Conservation (phyloP, 35 echinoderm and acorn worm genomes). For the Antedon bifida region DNA sequence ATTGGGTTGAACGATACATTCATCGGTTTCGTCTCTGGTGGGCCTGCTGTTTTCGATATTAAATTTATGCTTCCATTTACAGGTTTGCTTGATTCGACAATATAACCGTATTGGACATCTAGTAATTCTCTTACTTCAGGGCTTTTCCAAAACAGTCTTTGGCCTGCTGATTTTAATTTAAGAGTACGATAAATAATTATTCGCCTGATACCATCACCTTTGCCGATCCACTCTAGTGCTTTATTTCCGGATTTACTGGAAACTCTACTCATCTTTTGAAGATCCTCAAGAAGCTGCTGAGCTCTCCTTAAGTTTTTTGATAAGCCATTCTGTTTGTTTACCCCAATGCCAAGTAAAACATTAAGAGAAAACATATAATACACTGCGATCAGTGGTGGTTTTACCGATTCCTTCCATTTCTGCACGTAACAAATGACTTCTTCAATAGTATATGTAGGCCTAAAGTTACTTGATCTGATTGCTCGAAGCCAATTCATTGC, state of each 20-base stretch:
- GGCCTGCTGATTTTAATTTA: background rate
- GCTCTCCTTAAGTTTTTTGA: background rate
- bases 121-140: background rate
- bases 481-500: conserved; percentile 10
- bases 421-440: background rate
- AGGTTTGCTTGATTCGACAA: background rate
- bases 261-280: background rate
- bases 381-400: background rate
- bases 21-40: background rate
- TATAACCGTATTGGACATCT: background rate
- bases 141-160: background rate
- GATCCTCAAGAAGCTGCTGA: background rate
- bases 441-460: background rate
- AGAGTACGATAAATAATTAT: background rate
- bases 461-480: too few species aligned
- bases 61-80: background rate
- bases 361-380: conserved; percentile 14
- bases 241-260: background rate
- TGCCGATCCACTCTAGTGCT: conserved; percentile 2
- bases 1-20: background rate
- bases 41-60: background rate
- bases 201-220: background rate
- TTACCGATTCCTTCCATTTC: conserved; percentile 3
- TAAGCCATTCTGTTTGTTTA: background rate
- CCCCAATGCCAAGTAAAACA: background rate